Conservation (phyloP, 2,113 vertebrate genomes). For the Elgaria multicarinata region DNA sequence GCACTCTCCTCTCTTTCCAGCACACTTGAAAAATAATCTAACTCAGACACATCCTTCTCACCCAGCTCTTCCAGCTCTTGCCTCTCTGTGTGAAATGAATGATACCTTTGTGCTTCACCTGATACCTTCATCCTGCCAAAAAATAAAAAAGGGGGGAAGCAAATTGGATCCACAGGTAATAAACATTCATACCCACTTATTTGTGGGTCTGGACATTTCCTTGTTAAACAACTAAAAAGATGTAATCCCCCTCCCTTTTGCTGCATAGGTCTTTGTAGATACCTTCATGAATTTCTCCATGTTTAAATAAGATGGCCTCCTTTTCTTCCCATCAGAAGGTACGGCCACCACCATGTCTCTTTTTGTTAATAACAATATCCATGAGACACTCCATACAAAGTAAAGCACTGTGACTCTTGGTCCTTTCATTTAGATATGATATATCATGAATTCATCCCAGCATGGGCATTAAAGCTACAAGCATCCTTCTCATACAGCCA, state of each 20-base stretch:
- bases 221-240: neutral
- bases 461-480: neutral
- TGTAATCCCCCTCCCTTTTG: neutral
- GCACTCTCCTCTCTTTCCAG: slow-evolving; percentile 32
- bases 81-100: slow-evolving; percentile 39
- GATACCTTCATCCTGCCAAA: slow-evolving; percentile 18
- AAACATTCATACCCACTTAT: neutral
- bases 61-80: slow-evolving; percentile 20
- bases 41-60: slow-evolving; percentile 30
- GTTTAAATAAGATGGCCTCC: neutral
- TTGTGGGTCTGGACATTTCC: neutral
- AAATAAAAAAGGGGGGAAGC: neutral
- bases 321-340: slow-evolving; percentile 1
- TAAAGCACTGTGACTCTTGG: neutral
- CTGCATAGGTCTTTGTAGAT: neutral
- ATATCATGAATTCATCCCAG: neutral
- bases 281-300: neutral
- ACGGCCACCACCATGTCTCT: neutral
- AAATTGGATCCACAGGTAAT: neutral
- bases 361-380: neutral
- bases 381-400: neutral
- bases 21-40: slow-evolving; percentile 24
- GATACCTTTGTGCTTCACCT: slow-evolving; percentile 35
- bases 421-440: neutral
- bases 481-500: neutral